Base-by-base conservation (phyloP, 2,113 vertebrate genomes). In the Mesembrinibis cayennensis region DNA sequence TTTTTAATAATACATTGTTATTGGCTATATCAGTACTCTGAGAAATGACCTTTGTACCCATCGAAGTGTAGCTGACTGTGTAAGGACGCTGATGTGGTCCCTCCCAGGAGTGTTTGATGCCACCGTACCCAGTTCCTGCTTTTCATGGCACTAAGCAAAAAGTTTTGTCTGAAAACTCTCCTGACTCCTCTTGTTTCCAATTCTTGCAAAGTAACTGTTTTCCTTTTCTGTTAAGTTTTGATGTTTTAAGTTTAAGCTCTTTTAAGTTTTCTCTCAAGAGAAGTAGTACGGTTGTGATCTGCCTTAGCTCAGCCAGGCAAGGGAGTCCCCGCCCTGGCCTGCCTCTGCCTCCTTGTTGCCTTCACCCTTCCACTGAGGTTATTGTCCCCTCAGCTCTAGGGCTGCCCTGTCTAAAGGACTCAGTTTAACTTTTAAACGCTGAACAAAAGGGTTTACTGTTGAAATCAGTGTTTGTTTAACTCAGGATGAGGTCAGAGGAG, bases 51-150 rank as follows among this genome's bases (percentile, higher is more conserved):
- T 87, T 47, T 76, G 30, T 78, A 62, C 30, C 17, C 36, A 27
- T 49, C 13, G 25, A 38, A 55, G 47, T 16, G 9, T 66, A 50
- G 38, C 30, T 81, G 71, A 47, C n/a, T 25, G 7, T 14, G 10
- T 65, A 42, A 84, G 27, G 52, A 32, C 65, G 78, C 44, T 0
- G 1, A 8, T 0, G 0, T 40, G 23, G 8, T 52, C 89, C 15
- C 9, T 73, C 34, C 26, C 45, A 20, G 42, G 16, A 49, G n/a
- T 6, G 10, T 77, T 87, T 56, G 61, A 53, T 69, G 49, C 27
- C 4, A 5, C 52, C 0, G 0, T 30, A 61, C 89, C 36, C 0
- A 0, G 40, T 82, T 74, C 32, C 27, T 65, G 62, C 42, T 77
- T 91, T 93, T 79, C 38, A 19, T 34, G 23, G 16, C 70, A 55